Conservation (phyloP, 2,888 invertebrate species). For the Myathropa florea region DNA sequence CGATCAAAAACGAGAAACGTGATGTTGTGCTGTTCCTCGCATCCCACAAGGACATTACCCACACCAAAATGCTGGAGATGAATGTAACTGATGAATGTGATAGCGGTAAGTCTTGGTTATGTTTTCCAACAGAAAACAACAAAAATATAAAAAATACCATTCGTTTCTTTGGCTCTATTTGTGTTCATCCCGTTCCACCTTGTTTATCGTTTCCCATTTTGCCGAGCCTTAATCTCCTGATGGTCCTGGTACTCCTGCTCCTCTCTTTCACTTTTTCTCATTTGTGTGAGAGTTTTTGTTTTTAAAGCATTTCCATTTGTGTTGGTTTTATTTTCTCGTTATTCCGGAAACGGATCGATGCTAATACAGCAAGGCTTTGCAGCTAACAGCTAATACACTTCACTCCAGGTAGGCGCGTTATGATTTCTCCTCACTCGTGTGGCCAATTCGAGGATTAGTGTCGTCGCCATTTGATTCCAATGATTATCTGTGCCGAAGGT, state of each 20-base stretch:
- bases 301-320: neutral
- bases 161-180: slow-evolving; percentile 1
- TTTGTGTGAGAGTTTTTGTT: neutral
- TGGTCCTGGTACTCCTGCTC: neutral
- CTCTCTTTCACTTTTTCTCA: neutral
- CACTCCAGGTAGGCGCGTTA: neutral
- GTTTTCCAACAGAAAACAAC: neutral
- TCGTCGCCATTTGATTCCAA: neutral
- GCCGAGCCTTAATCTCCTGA: neutral
- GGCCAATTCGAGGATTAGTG: neutral
- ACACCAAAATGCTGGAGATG: slow-evolving; percentile 94
- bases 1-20: slow-evolving; percentile 98
- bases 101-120: slow-evolving; percentile 87
- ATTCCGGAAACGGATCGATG: slow-evolving; percentile 35
- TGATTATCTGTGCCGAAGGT: too few species aligned
- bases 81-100: slow-evolving; percentile 91
- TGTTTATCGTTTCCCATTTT: neutral
- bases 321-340: neutral
- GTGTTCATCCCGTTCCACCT: neutral
- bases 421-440: neutral
- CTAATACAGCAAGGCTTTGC: slow-evolving; percentile 10
- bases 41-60: slow-evolving; percentile 97
- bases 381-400: neutral
- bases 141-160: neutral
- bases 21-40: slow-evolving; percentile 97